phyloP scores from a whole-genome alignment of 92 coral and sea anemone genomes.

The Zoanthus sansibaricus region DNA sequence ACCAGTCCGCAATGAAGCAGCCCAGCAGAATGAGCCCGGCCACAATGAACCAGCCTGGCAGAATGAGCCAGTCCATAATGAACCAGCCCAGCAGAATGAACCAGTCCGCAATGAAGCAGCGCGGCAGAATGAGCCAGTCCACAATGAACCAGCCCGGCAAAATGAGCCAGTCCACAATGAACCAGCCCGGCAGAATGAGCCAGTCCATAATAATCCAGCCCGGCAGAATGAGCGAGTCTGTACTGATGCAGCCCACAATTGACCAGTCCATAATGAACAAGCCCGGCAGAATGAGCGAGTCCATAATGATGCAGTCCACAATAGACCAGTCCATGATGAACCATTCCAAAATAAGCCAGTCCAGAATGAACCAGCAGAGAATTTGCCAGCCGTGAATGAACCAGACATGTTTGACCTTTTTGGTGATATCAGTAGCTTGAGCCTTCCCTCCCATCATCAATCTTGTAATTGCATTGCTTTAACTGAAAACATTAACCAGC shows the following conservation, averaged over 20 bases:
- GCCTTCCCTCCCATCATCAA: not conserved
- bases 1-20: not conserved
- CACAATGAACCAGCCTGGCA: not conserved
- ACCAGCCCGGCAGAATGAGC: not conserved
- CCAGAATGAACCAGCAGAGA: not conserved
- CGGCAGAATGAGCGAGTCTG: not conserved
- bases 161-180: not conserved
- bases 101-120: not conserved
- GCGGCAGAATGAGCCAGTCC: not conserved
- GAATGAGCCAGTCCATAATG: not conserved
- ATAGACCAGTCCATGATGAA: not conserved
- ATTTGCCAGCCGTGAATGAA: not conserved
- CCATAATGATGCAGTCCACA: not conserved
- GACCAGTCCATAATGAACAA: not conserved
- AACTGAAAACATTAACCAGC: not conserved
- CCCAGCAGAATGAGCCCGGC: not conserved
- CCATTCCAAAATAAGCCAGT: not conserved
- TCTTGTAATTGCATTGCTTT: not conserved
- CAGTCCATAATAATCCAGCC: not conserved
- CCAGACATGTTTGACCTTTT: constrained; percentile 6
- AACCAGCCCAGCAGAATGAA: not conserved
- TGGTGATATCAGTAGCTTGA: not conserved
- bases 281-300: not conserved
- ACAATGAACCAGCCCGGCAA: not conserved
- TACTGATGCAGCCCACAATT: not conserved